These are phyloP conservation scores for Tricholaema leucomelas DNA, from an alignment of 2,113 vertebrate species.

Conservation along the genomic window DNA sequence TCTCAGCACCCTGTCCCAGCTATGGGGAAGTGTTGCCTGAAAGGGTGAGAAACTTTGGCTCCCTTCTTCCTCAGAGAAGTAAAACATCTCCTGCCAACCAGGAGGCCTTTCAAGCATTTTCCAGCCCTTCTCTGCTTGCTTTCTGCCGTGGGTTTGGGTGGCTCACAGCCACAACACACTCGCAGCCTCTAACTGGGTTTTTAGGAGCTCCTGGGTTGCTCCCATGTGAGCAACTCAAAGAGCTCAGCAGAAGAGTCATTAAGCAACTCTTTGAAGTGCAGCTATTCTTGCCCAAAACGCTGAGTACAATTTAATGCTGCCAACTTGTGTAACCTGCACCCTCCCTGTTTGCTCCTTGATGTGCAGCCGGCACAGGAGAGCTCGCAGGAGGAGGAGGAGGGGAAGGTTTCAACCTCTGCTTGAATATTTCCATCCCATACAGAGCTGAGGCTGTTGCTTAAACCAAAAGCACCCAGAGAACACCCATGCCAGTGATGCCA, in stretches of 20 bases:
- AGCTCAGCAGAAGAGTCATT: not conserved
- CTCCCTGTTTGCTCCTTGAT: not conserved
- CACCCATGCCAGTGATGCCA: accelerated
- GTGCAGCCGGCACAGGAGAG: not conserved
- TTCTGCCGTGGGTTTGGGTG: not conserved
- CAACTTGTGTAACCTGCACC: not conserved
- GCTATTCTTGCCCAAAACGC: not conserved
- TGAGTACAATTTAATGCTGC: not conserved
- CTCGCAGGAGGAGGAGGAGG: not conserved
- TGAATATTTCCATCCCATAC: not conserved
- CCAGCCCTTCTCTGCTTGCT: not conserved
- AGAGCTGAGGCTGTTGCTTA: not conserved
- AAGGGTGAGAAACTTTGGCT: not conserved
- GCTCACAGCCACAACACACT: accelerated
- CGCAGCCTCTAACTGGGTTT: not conserved
- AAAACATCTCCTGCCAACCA: not conserved
- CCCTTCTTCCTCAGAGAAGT: not conserved
- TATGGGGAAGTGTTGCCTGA: not conserved
- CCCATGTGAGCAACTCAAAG: not conserved
- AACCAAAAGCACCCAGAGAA: not conserved
- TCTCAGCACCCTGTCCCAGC: not conserved
- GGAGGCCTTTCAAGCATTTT: not conserved
- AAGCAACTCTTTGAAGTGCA: not conserved
- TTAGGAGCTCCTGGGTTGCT: not conserved
- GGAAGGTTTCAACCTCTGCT: not conserved